These are phyloP conservation scores for Dolichomitus sp. DNA, from an alignment of 2,888 invertebrate genomes.

Conservation along the genomic window DNA sequence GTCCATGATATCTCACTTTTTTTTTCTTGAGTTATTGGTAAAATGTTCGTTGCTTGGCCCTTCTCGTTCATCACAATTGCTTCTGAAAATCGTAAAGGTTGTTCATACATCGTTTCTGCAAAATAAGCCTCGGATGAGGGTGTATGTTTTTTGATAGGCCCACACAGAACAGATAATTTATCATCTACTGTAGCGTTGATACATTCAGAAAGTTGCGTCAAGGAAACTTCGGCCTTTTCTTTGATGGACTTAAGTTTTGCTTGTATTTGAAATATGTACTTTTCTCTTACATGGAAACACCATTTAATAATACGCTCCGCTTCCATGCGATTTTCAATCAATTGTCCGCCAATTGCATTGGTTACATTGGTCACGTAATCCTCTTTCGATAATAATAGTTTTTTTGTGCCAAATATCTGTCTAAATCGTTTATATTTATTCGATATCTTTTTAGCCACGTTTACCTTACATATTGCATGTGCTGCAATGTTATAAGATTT, in stretches of 20 bases:
- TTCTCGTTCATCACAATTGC: conserved; percentile 49
- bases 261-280: conserved; percentile 26
- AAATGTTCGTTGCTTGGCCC: conserved; percentile 56
- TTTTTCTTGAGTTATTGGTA: conserved; percentile 45
- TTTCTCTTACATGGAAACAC: conserved; percentile 45
- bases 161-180: conserved; percentile 54
- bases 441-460: not conserved
- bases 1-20: conserved; percentile 38
- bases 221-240: conserved; percentile 36
- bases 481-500: no score
- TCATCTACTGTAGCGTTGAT: not conserved
- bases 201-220: conserved; percentile 21
- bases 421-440: conserved; percentile 1
- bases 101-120: conserved; percentile 55
- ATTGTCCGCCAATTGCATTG: not conserved
- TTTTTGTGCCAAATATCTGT: not conserved
- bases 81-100: conserved; percentile 36
- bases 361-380: not conserved
- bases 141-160: conserved; percentile 48
- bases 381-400: conserved; percentile 1
- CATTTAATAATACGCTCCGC: conserved; percentile 53
- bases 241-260: conserved; percentile 22
- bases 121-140: conserved; percentile 61
- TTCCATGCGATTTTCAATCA: conserved; percentile 45
- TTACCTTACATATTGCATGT: no score